These are phyloP conservation scores for Sigmodon hispidus DNA, from an alignment of 2,113 vertebrate species.

Conservation along the genomic window DNA sequence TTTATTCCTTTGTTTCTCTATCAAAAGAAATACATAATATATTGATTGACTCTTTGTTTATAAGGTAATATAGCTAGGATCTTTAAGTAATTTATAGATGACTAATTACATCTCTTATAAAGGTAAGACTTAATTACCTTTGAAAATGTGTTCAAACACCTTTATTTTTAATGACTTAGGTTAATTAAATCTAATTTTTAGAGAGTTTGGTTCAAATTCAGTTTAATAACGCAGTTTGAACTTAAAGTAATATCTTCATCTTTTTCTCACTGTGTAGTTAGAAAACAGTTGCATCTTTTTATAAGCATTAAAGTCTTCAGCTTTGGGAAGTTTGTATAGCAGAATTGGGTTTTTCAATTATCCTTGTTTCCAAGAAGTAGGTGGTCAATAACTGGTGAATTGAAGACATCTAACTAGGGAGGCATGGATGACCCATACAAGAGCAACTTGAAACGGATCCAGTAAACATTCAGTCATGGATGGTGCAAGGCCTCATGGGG, in stretches of 20 bases:
- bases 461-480: neutral
- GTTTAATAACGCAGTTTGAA: constrained; percentile 9
- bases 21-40: neutral
- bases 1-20: neutral
- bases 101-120: neutral
- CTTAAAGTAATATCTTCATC: neutral
- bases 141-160: neutral
- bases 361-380: constrained; percentile 35
- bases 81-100: constrained; percentile 32
- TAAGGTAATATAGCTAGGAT: neutral
- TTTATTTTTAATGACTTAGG: neutral
- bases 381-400: constrained; percentile 37
- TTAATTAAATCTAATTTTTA: neutral
- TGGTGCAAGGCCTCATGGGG: neutral
- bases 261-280: neutral
- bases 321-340: constrained; percentile 27
- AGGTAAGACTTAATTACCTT: constrained; percentile 10
- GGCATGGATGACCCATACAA: neutral
- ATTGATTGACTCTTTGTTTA: constrained; percentile 36
- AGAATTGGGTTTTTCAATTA: neutral
- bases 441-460: neutral
- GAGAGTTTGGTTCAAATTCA: neutral
- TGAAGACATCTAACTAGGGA: neutral
- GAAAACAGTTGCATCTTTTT: neutral
- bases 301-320: neutral